A percentile compares a stretch with the other conserved stretches of the same genome.
Evolutionary conservation across 2,113 vertebrate genomes (phyloP).

Genomic region (Rhagologus leucostigma): DNA sequence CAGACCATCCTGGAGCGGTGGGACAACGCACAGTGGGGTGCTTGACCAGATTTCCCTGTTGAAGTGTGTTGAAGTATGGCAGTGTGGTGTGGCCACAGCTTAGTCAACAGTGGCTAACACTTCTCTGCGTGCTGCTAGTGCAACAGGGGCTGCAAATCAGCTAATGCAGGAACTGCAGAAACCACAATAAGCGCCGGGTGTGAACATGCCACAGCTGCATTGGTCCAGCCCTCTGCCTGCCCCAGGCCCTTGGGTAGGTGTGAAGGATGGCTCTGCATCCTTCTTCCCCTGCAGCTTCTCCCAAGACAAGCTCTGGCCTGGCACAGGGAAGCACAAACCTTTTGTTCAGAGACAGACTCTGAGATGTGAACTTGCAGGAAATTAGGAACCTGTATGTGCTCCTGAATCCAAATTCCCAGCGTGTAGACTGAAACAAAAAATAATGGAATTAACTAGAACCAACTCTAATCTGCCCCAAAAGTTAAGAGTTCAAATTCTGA

Average conservation of each 20-base stretch:
- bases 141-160: background rate
- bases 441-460: background rate
- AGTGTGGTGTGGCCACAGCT: background rate
- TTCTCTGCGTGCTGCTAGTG: background rate
- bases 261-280: background rate
- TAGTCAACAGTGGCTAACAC: too few relatives aligned
- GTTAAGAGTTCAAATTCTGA: background rate
- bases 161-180: background rate
- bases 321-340: background rate
- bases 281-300: background rate
- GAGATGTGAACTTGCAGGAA: background rate
- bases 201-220: background rate
- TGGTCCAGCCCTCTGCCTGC: background rate
- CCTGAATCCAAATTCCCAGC: background rate
- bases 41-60: background rate
- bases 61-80: fast-evolving
- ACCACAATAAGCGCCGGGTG: background rate
- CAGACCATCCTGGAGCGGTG: background rate
- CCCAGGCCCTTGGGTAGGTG: background rate
- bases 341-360: background rate
- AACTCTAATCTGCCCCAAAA: background rate
- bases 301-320: background rate
- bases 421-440: background rate
- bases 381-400: background rate
- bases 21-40: background rate